Conservation (phyloP, 2,888 invertebrate genomes). For the Protonemura montana region DNA sequence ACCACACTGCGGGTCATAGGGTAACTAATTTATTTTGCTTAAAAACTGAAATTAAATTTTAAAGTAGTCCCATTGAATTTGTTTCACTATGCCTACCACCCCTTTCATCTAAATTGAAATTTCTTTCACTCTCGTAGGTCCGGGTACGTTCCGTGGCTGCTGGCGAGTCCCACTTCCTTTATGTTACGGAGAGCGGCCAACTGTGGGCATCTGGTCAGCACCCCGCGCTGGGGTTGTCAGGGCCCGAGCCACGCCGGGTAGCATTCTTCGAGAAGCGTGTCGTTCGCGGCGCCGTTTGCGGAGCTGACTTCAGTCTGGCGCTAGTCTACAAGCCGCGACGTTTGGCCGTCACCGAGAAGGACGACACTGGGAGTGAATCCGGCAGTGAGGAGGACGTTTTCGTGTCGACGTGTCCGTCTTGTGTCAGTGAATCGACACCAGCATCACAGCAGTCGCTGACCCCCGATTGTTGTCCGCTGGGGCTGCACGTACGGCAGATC, state of each 20-base stretch:
- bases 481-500: conserved; percentile 65
- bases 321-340: conserved; percentile 69
- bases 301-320: conserved; percentile 78
- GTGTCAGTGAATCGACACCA: conserved; percentile 67
- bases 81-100: no score
- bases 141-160: conserved; percentile 70
- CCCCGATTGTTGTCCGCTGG: conserved; percentile 71
- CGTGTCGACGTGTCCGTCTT: conserved; percentile 71
- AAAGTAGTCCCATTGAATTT: no score
- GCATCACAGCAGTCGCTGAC: conserved; percentile 66
- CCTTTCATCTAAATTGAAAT: no score
- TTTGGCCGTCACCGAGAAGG: conserved; percentile 56
- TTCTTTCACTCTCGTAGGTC: conserved; percentile 53
- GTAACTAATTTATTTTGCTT: no score
- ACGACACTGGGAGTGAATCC: conserved; percentile 64
- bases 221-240: conserved; percentile 70
- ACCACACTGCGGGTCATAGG: conserved; percentile 68
- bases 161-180: conserved; percentile 69
- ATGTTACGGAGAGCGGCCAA: conserved; percentile 71
- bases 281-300: conserved; percentile 75
- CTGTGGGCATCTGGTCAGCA: conserved; percentile 75
- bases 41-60: no score
- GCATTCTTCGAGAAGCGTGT: conserved; percentile 73
- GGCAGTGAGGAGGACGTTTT: conserved; percentile 71
- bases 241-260: conserved; percentile 67